These are phyloP conservation scores for Lutraria rhynchaena DNA, from an alignment of 1,140 invertebrate species.

Conservation along the genomic window DNA sequence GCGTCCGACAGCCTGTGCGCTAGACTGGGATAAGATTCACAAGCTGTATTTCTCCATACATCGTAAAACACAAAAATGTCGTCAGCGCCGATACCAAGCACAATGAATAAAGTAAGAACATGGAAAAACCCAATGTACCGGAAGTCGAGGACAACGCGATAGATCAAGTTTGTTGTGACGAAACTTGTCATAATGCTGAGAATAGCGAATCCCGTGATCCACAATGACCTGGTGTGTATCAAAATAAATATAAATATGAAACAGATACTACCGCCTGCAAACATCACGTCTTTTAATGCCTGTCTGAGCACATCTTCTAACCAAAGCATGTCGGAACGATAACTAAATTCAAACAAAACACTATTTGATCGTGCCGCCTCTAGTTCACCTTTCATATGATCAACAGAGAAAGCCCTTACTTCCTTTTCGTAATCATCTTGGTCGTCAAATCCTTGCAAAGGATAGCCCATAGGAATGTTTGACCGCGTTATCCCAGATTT, in stretches of 20 bases:
- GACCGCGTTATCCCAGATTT: conserved; percentile 38
- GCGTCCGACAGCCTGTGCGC: conserved; percentile 66
- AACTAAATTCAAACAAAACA: conserved; percentile 41
- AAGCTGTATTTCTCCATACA: conserved; percentile 68
- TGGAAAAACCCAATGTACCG: conserved; percentile 75
- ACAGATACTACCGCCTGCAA: conserved; percentile 66
- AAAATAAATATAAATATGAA: conserved; percentile 72
- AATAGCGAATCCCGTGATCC: conserved; percentile 63
- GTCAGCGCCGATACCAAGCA: conserved; percentile 75
- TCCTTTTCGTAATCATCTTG: conserved; percentile 14
- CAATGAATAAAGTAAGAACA: conserved; percentile 72
- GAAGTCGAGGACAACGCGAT: conserved; percentile 67
- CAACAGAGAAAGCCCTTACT: conserved; percentile 8
- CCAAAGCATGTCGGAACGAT: conserved; percentile 38
- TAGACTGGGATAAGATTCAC: conserved; percentile 59
- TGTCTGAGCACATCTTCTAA: conserved; percentile 50
- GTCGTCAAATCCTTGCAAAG: conserved; percentile 18
- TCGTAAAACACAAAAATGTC: conserved; percentile 75
- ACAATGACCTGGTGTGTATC: conserved; percentile 68
- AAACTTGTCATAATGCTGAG: conserved; percentile 69
- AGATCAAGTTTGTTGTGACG: conserved; percentile 68
- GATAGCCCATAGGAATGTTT: conserved; percentile 26
- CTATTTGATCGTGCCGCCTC: neutral
- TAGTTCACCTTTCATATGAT: conserved; percentile 27
- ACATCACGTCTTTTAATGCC: conserved; percentile 64